Evolutionary conservation across 2,797 vertebrate species (phyloP).

Genomic region (Sylvilagus floridanus): DNA sequence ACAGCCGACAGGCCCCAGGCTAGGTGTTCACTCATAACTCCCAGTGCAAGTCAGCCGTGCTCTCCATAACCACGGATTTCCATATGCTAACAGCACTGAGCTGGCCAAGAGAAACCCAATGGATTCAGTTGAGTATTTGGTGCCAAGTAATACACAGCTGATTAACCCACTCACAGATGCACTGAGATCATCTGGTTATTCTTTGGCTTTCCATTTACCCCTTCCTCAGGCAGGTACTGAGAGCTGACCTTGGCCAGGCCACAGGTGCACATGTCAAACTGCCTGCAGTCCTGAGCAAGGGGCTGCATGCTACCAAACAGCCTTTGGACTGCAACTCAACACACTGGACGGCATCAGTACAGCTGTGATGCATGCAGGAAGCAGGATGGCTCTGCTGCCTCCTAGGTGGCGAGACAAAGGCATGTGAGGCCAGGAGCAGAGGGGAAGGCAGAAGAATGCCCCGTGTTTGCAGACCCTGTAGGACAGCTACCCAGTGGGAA

Average conservation of each 20-base stretch:
- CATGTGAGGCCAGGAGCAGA: not conserved
- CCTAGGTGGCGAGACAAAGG: not conserved
- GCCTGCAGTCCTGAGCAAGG: not conserved
- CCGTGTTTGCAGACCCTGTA: not conserved
- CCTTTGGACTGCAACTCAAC: constrained; percentile 13
- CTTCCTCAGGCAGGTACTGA: not conserved
- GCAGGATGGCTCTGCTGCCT: not conserved
- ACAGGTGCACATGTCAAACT: accelerated
- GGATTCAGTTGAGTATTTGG: constrained; percentile 44
- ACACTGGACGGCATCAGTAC: not conserved
- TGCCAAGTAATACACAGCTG: constrained; percentile 76
- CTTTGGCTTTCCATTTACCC: not conserved
- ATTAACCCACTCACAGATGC: constrained; percentile 74
- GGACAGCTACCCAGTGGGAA: constrained; percentile 8
- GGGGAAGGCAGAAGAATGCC: not conserved
- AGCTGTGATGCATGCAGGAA: not conserved
- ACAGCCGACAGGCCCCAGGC: not conserved
- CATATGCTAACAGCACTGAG: not conserved
- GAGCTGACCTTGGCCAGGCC: not conserved
- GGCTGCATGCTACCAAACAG: not conserved
- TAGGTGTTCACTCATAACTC: not conserved
- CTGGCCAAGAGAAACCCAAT: constrained; percentile 70
- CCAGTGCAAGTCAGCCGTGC: constrained; percentile 33
- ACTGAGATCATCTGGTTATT: constrained; percentile 63
- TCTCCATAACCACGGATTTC: not conserved